Base-by-base conservation (phyloP, 1,140 invertebrate genomes). In the Zophobas morio region DNA sequence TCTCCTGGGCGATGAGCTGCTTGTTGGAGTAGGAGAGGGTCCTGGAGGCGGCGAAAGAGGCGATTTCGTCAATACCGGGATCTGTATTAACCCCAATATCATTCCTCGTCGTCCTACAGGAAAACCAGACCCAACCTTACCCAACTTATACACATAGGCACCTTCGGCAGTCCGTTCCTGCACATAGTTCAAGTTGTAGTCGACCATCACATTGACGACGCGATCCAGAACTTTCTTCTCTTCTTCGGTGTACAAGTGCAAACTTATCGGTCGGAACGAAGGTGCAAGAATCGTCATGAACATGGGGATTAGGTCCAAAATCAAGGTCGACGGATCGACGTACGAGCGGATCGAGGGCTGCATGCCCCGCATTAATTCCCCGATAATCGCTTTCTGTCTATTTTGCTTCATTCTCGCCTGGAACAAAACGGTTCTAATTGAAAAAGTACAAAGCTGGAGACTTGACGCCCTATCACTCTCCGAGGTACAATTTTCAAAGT, bases 141-240 rank as follows among this genome's bases (percentile, higher is more conserved):
- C 96, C 1, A 98, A 85, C 53, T 92, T 88, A 84, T 94, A 98
- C 1, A 89, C 88, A 86, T 96, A 98, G 49, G 89, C 90, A 56
- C 96, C 96, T 79, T 98, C 95, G 0, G 86, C 79, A 2, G 88
- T 89, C 56, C 93, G 92, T 73, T 95, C 92, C 87, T 98, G 97
- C 0, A 92, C 88, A 86, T 96, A 97, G 33, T 92, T 94, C 66
- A 99, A 87, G 77, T 96, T 96, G 85, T 97, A 96, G 84, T 96
- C 93, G 42, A 97, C 91, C 95, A 99, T 96, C 0, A 94, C 90
- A 73, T 92, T 89, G 0, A 98, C 92, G n/a, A 96, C 90, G 34
- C 91, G 87, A 0, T 86, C 83, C 6, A 98, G 84, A 53, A 93
- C 90, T 32, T 89, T 87, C 79, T 94, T 95, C 86, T 99, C 97